Base-by-base conservation (phyloP, 1,140 invertebrate species). In the Megathymus violae region DNA sequence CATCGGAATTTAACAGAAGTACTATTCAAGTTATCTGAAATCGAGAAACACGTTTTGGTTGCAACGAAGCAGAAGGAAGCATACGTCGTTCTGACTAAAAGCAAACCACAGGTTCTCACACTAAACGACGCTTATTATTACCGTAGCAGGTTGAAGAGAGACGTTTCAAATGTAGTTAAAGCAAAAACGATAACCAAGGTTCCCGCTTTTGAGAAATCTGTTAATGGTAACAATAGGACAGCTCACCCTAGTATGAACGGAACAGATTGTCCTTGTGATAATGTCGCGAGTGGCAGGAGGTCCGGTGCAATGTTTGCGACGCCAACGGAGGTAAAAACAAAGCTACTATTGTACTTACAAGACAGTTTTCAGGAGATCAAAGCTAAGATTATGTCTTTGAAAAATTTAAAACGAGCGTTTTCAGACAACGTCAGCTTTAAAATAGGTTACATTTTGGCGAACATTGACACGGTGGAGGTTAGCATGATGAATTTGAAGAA, bases 381-480 rank as follows among this genome's bases (percentile, higher is more conserved):
- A 13, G 58, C 51, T 5, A 82, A 80, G 67, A 68, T 81, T 5
- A 34, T 34, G 27, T 62, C 75, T 0, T 54, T 81, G 0, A 54
- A 69, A 46, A 34, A 47, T 3, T 38, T 74, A 0, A 80, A 78
- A 36, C 40, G 64, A 9, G 17, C 56, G 0, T 75, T 73, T 14
- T 43, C 16, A 0, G 68, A 75, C 0, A 54, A 72, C 7, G 62
- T 64, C 4, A 41, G 52, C 3, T 85, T 67, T 22, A 78, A 64
- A 47, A 69, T 85, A 9, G 82, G 82, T 4, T 85, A 83, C 17
- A 74, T 83, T 4, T 46, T 78, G 13, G 74, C 80, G 0, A 82
- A 67, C 15, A 61, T 83, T 0, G 79, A 80, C 15, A 69, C 66
- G 9, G 19, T 85, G 10, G 62, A 76, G 19, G 51, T 74, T 0